A percentile compares a stretch with the other conserved stretches of the same genome.
Evolutionary conservation across 2,888 invertebrate species (phyloP).

Genomic region (Latrodectus elegans): DNA sequence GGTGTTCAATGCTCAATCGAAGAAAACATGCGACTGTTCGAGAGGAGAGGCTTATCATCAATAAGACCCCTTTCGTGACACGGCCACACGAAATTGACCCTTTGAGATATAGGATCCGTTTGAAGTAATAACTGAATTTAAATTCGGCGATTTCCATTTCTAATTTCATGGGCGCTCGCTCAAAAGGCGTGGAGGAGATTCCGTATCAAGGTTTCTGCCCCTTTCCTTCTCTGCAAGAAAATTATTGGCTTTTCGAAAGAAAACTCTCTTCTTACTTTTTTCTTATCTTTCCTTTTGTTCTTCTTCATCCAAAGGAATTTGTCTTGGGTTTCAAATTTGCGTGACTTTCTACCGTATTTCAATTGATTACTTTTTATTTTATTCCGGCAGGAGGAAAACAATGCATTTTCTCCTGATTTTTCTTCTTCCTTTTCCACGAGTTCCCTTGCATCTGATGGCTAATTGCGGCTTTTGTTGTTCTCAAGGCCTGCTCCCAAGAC

Average conservation of each 20-base stretch:
- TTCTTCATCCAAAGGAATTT: background rate
- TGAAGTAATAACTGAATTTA: slow-evolving; percentile 60
- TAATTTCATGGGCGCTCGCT: slow-evolving; percentile 12
- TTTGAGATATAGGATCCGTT: slow-evolving; percentile 23
- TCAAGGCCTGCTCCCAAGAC: background rate
- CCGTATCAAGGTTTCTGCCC: slow-evolving; percentile 7
- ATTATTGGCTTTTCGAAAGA: background rate
- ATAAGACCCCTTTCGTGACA: slow-evolving; percentile 44
- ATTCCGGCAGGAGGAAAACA: background rate
- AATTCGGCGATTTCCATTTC: slow-evolving; percentile 17
- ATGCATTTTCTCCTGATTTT: background rate
- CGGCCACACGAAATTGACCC: slow-evolving; percentile 51
- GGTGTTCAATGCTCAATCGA: background rate
- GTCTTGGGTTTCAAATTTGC: background rate
- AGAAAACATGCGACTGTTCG: background rate
- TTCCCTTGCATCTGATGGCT: background rate
- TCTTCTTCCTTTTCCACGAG: background rate
- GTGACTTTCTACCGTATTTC: slow-evolving; percentile 13
- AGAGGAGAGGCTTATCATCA: slow-evolving; percentile 37
- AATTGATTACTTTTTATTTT: slow-evolving; percentile 17
- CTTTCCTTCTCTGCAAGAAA: background rate
- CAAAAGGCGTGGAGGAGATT: background rate
- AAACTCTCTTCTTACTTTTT: background rate
- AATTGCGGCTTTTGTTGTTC: background rate
- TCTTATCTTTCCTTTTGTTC: slow-evolving; percentile 1